These are phyloP conservation scores for Apodemia hepburni DNA, from an alignment of 2,888 invertebrate genomes.

Conservation along the genomic window DNA sequence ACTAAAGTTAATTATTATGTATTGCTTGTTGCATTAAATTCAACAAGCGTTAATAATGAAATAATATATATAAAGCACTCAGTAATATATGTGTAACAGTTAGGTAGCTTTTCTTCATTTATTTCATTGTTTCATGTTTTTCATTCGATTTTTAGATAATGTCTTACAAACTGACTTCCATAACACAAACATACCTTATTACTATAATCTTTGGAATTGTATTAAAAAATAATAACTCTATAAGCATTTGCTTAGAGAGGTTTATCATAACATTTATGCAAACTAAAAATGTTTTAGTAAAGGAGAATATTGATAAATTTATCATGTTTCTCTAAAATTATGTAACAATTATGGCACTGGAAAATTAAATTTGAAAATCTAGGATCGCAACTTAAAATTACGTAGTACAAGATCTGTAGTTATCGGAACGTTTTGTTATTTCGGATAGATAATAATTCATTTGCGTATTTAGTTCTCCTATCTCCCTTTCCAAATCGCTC, in stretches of 20 bases:
- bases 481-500: conserved; percentile 78
- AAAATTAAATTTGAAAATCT: not conserved
- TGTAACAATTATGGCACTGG: conserved; percentile 13
- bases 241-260: too few relatives aligned
- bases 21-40: not conserved
- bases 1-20: not conserved
- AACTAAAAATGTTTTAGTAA: not conserved
- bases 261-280: not conserved
- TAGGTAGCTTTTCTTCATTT: not conserved
- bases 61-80: not conserved
- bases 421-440: conserved; percentile 81
- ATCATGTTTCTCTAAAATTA: not conserved
- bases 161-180: not conserved
- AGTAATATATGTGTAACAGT: not conserved
- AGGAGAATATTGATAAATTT: not conserved
- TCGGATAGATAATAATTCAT: conserved; percentile 83
- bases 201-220: conserved; percentile 36
- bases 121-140: not conserved
- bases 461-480: conserved; percentile 80
- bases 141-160: not conserved
- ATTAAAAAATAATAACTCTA: not conserved
- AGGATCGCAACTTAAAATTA: conserved; percentile 35
- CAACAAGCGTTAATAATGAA: not conserved
- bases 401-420: conserved; percentile 81
- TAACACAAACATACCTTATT: not conserved